A percentile compares a stretch with the other conserved stretches of the same genome.
phyloP scores from a whole-genome alignment of 1,140 invertebrate genomes.

The Gonatopus flavifemur region DNA sequence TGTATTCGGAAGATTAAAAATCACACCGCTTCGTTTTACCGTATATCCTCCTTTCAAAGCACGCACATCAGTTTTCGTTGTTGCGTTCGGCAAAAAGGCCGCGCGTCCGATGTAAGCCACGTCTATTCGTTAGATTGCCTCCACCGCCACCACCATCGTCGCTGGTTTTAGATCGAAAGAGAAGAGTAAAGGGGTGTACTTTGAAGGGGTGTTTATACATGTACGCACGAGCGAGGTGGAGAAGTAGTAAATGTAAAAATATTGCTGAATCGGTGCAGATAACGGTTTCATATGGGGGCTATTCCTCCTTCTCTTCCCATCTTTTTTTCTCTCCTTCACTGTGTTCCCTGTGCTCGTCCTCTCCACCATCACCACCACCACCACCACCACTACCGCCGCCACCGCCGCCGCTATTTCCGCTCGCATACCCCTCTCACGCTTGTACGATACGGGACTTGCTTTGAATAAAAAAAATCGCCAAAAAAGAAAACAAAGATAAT shows the following conservation, averaged over 20 bases:
- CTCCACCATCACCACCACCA: background rate
- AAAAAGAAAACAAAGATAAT: background rate
- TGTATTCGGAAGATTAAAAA: no score
- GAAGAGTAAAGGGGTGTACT: no score
- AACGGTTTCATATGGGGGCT: slow-evolving; percentile 45
- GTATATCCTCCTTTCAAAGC: no score
- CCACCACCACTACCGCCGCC: background rate
- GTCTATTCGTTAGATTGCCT: slow-evolving; percentile 46
- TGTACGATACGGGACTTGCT: slow-evolving; percentile 38
- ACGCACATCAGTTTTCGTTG: no score
- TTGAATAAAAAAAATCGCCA: slow-evolving; percentile 46
- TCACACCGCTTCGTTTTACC: no score
- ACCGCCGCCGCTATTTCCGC: slow-evolving; percentile 1
- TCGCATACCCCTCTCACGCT: background rate
- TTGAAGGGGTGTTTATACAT: slow-evolving; percentile 28
- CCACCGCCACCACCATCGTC: no score
- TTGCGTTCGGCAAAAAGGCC: slow-evolving; percentile 15
- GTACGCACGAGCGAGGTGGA: slow-evolving; percentile 8
- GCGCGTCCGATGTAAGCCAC: slow-evolving; percentile 32
- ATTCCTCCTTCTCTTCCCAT: slow-evolving; percentile 14
- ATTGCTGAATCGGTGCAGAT: slow-evolving; percentile 51
- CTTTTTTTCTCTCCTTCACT: background rate
- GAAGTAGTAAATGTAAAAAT: slow-evolving; percentile 46
- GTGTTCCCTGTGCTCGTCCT: no score
- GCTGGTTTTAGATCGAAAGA: slow-evolving; percentile 47